Base-by-base conservation (phyloP, 2,888 invertebrate species). In the Merodon equestris region DNA sequence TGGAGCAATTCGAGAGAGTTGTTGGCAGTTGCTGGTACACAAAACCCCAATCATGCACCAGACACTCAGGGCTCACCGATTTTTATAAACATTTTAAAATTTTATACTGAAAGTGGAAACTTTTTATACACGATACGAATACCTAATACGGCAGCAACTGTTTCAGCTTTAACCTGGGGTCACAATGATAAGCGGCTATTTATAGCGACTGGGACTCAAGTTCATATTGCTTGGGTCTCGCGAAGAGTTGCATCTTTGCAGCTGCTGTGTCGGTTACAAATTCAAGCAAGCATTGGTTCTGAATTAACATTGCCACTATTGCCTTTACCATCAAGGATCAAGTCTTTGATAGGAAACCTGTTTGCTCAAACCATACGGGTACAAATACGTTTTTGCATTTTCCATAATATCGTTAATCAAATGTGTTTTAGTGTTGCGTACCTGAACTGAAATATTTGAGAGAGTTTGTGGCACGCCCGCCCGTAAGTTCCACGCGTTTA, bases 161-260 rank as follows among this genome's bases (percentile, higher is more conserved):
- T 98, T 61, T 95, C 97, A 56, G 97, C 98, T 1, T 90, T 99
- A 85, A 98, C 98, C 9, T 99, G 99, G 99, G 99, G 98, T 27
- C 98, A 99, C 91, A 97, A 97, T 87, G 99, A 98, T 87, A 95
- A 96, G 83, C 92, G 99, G 27, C 91, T 99, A 83, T 98, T 99
- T 89, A 93, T 99, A 76, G 96, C 96, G 3, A 96, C 96, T 2
- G 98, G 98, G 12, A 95, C 95, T 51, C 94, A 94, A 85, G 93
- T 96, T 84, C 97, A 97, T 89, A 96, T 97, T 81, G 98, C 97
- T 47, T 96, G 98, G 92, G 95, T 99, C 61, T 96, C 96, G 85
- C 91, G 96, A 81, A 92, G 95, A 66, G 95, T 98, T 81, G 96
- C 97, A 58, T 95, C 97, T 60, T 90, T 98, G 83, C 97, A 98